A percentile compares a stretch with the other conserved stretches of the same genome.
Conservation (phyloP, 2,888 invertebrate species). For the Archips crataeganus region DNA sequence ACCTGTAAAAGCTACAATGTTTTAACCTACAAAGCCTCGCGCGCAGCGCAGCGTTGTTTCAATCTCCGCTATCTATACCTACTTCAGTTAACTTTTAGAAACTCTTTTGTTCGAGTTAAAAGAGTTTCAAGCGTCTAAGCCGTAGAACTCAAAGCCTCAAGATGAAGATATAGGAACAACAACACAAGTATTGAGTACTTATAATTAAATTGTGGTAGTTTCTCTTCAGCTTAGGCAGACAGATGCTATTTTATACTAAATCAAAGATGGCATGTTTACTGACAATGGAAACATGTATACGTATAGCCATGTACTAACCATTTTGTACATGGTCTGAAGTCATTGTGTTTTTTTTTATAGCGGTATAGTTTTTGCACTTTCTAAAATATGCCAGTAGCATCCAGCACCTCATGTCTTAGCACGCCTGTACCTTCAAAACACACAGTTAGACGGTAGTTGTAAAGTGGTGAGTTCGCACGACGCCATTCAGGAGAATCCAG, state of each 20-base stretch:
- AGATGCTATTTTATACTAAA: too few species aligned
- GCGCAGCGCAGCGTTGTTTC: slow-evolving; percentile 22
- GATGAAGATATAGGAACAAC: too few species aligned
- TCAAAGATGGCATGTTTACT: too few species aligned
- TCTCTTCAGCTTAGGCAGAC: too few species aligned
- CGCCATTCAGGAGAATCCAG: slow-evolving; percentile 5
- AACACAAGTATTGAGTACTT: too few species aligned
- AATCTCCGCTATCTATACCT: slow-evolving; percentile 19
- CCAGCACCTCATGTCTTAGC: background rate
- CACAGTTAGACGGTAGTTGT: slow-evolving; percentile 10
- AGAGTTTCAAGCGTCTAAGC: background rate
- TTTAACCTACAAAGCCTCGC: slow-evolving; percentile 28
- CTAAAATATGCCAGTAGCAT: background rate
- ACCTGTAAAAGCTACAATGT: slow-evolving; percentile 37
- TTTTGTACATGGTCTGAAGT: too few species aligned
- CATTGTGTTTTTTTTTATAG: too few species aligned
- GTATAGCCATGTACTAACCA: too few species aligned
- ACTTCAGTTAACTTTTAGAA: background rate
- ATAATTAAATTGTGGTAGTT: too few species aligned
- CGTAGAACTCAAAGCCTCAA: background rate
- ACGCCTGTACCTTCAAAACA: background rate
- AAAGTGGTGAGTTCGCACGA: slow-evolving; percentile 13
- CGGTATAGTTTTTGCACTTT: background rate
- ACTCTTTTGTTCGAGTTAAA: slow-evolving; percentile 2
- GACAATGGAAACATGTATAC: too few species aligned